Conservation (phyloP, 2,888 invertebrate genomes). For the Drosophila lutescens region DNA sequence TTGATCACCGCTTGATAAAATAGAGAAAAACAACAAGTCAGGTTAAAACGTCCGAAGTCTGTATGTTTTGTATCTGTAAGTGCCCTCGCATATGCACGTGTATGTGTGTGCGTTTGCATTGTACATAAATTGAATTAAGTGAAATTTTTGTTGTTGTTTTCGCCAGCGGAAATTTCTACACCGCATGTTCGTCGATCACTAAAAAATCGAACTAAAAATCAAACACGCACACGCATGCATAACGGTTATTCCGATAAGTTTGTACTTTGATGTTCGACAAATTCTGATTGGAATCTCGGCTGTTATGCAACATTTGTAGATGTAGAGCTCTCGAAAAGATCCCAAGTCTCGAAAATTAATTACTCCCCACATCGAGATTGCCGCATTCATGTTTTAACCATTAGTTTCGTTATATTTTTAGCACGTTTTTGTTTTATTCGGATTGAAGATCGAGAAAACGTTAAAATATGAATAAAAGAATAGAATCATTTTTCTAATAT, state of each 20-base stretch:
- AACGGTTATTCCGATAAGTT: slow-evolving; percentile 27
- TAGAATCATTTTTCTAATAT: no score
- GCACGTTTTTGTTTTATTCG: no score
- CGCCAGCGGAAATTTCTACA: slow-evolving; percentile 51
- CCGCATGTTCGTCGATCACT: slow-evolving; percentile 34
- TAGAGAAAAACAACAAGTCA: slow-evolving; percentile 47
- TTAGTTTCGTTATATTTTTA: slow-evolving; percentile 8
- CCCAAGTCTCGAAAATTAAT: slow-evolving; percentile 16
- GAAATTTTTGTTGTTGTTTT: slow-evolving; percentile 46
- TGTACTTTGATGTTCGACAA: slow-evolving; percentile 7
- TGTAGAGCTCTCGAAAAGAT: slow-evolving; percentile 9
- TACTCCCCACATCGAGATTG: slow-evolving; percentile 6
- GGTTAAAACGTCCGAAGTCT: slow-evolving; percentile 25
- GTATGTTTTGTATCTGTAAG: slow-evolving; percentile 12
- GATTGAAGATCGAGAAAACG: no score
- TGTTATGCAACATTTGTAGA: slow-evolving; percentile 23
- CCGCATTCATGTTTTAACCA: slow-evolving; percentile 24
- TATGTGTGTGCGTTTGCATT: slow-evolving; percentile 14
- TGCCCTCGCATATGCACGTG: slow-evolving; percentile 1
- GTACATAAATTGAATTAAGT: slow-evolving; percentile 68
- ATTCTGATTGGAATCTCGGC: slow-evolving; percentile 19
- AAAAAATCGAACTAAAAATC: slow-evolving; percentile 21
- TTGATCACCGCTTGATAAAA: slow-evolving; percentile 70
- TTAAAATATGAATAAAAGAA: no score
- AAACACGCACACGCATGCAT: slow-evolving; percentile 12